Conservation (phyloP, 2,888 invertebrate genomes). For the Drosophila monieri region DNA sequence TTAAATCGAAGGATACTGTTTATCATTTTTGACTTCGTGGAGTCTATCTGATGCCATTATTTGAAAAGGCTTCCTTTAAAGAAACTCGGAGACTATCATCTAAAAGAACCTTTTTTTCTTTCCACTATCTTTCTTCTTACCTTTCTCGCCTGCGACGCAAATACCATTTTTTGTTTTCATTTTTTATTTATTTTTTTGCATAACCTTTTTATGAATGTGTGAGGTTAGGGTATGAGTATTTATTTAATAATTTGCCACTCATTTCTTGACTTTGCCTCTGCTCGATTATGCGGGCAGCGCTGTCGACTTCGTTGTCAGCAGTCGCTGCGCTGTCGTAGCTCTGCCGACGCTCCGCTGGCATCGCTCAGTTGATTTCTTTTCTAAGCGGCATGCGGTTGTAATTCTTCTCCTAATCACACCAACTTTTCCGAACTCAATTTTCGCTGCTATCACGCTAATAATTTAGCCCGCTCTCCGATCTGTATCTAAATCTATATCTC, state of each 20-base stretch:
- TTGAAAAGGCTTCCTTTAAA: neutral
- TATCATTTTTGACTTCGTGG: neutral
- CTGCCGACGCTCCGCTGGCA: slow-evolving; percentile 40
- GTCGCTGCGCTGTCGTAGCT: slow-evolving; percentile 12
- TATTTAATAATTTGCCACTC: slow-evolving; percentile 81
- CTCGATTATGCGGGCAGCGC: slow-evolving; percentile 67
- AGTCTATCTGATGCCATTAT: neutral
- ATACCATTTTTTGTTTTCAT: slow-evolving; percentile 41
- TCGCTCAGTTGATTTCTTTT: slow-evolving; percentile 81
- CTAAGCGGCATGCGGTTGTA: slow-evolving; percentile 82
- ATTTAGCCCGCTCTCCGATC: slow-evolving; percentile 20
- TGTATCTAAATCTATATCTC: slow-evolving; percentile 2
- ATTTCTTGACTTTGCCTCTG: slow-evolving; percentile 44
- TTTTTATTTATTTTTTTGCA: slow-evolving; percentile 72
- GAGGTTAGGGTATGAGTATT: slow-evolving; percentile 68
- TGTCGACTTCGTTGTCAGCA: slow-evolving; percentile 43
- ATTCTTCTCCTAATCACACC: slow-evolving; percentile 76
- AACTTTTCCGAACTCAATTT: slow-evolving; percentile 51
- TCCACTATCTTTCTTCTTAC: slow-evolving; percentile 10
- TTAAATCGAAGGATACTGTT: neutral
- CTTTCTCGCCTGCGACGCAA: slow-evolving; percentile 69
- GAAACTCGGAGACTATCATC: neutral
- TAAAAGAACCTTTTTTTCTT: neutral
- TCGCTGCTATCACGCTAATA: slow-evolving; percentile 49
- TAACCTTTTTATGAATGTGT: slow-evolving; percentile 52